phyloP scores from a whole-genome alignment of 2,113 vertebrate species.

The Dipodomys spectabilis region DNA sequence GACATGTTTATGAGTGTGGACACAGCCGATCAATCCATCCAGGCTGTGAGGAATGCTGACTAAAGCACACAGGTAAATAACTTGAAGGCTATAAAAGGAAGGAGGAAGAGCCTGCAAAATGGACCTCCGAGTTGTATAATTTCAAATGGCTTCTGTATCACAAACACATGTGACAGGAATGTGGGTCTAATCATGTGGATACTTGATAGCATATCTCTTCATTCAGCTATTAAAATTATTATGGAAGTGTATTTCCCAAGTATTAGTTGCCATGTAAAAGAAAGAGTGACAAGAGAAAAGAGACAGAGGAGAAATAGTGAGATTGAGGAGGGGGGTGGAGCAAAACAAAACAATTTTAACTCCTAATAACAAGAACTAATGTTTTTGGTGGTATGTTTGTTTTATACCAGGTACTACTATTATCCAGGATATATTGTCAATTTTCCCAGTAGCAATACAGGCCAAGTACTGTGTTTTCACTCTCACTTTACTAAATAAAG shows the following conservation, averaged over 20 bases:
- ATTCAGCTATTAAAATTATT: constrained; percentile 40
- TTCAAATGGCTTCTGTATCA: constrained; percentile 49
- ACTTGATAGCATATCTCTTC: constrained; percentile 45
- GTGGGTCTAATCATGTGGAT: constrained; percentile 42
- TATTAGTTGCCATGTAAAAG: not conserved
- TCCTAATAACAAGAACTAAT: not conserved
- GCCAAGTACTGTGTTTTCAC: not conserved
- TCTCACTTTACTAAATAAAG: not conserved
- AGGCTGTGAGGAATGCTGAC: constrained; percentile 59
- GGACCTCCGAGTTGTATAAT: constrained; percentile 67
- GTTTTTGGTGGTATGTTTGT: not conserved
- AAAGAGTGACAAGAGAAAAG: no score
- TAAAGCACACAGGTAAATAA: constrained; percentile 67
- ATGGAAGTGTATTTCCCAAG: constrained; percentile 54
- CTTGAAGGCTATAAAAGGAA: constrained; percentile 45
- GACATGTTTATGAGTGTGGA: constrained; percentile 71
- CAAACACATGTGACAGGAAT: constrained; percentile 65
- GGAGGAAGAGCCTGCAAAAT: constrained; percentile 36
- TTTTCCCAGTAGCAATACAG: not conserved
- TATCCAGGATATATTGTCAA: not conserved
- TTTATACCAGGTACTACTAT: not conserved
- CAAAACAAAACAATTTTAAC: not conserved
- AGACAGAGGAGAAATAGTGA: rapidly evolving
- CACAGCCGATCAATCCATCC: constrained; percentile 65
- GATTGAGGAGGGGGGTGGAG: rapidly evolving